phyloP scores from a whole-genome alignment of 2,113 vertebrate genomes.

The Cairina moschata region DNA sequence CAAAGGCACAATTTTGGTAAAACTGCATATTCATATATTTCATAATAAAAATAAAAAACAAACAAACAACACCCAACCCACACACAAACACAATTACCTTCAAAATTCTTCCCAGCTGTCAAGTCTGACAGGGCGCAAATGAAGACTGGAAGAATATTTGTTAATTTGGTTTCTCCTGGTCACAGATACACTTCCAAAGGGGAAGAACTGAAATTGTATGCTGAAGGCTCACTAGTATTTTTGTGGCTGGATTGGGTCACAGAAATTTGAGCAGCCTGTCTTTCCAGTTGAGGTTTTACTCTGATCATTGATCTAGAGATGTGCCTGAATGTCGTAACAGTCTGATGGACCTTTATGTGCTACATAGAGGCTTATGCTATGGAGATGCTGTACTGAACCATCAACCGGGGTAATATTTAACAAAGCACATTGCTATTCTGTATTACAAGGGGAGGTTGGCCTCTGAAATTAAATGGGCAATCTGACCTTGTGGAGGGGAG shows the following conservation, averaged over 20 bases:
- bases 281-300: background rate
- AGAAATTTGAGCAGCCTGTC: background rate
- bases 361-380: background rate
- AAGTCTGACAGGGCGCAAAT: conserved; percentile 1
- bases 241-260: background rate
- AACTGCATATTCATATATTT: background rate
- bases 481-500: background rate
- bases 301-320: background rate
- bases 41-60: background rate
- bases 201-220: background rate
- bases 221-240: background rate
- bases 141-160: background rate
- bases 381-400: background rate
- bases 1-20: background rate
- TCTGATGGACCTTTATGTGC: background rate
- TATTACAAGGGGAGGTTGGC: background rate
- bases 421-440: background rate
- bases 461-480: background rate
- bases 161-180: background rate
- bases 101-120: background rate
- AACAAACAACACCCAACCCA: background rate
- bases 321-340: background rate
- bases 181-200: background rate
- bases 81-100: background rate
- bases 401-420: background rate